Conservation (phyloP, 2,797 vertebrate genomes). For the Distichodus sexfasciatus region DNA sequence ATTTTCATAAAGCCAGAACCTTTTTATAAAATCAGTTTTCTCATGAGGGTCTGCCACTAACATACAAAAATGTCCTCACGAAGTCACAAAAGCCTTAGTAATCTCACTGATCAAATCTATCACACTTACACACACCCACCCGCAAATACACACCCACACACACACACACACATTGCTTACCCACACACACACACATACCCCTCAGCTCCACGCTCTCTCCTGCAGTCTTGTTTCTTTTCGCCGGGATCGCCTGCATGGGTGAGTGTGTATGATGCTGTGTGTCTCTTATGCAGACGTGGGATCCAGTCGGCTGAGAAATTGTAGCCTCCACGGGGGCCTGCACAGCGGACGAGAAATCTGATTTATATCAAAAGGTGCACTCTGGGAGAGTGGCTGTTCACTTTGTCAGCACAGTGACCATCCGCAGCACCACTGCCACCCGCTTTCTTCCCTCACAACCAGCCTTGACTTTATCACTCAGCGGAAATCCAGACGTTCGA, state of each 20-base stretch:
- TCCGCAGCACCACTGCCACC: constrained; percentile 25
- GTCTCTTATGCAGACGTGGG: constrained; percentile 18
- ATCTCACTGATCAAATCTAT: too few species aligned
- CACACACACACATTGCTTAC: too few species aligned
- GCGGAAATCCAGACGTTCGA: not conserved
- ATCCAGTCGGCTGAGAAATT: constrained; percentile 47
- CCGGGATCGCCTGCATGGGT: not conserved
- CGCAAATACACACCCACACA: too few species aligned
- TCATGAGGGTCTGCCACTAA: too few species aligned
- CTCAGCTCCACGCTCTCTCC: not conserved
- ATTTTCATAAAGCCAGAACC: too few species aligned
- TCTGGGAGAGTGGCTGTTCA: not conserved
- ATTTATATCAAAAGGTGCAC: constrained; percentile 19
- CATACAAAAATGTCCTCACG: too few species aligned
- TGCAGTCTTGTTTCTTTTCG: constrained; percentile 23
- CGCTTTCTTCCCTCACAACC: constrained; percentile 6
- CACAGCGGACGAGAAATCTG: constrained; percentile 7
- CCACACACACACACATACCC: not conserved
- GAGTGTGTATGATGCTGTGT: constrained; percentile 6
- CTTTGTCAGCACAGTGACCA: constrained; percentile 18
- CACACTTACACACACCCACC: too few species aligned
- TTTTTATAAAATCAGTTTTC: too few species aligned
- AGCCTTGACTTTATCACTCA: not conserved
- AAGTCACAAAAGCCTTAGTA: too few species aligned
- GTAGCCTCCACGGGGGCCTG: constrained; percentile 17